These are phyloP conservation scores for Nyctereutes procyonoides DNA, from an alignment of 2,113 vertebrate genomes.

Conservation along the genomic window DNA sequence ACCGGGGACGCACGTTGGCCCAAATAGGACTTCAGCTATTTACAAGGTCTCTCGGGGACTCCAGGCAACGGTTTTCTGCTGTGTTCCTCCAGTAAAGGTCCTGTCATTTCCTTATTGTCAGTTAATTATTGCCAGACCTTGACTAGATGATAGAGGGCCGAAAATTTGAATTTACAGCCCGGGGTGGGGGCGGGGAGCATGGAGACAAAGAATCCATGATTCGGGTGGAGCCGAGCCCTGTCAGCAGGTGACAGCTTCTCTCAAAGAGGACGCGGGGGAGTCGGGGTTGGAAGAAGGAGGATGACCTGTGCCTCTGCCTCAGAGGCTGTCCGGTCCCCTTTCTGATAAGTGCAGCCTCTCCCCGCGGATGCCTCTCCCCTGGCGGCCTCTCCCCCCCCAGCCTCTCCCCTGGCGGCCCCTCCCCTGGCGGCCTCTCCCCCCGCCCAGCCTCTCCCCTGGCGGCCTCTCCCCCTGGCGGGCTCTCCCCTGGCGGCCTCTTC, in stretches of 20 bases:
- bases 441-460: too few species aligned
- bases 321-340: not conserved
- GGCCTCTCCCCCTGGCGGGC: too few species aligned
- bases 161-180: not conserved
- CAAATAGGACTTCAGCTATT: not conserved
- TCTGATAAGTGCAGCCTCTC: not conserved
- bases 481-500: too few species aligned
- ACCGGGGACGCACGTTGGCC: not conserved
- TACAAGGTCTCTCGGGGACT: not conserved
- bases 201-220: not conserved
- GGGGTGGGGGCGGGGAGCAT: too few species aligned
- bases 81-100: constrained; percentile 43
- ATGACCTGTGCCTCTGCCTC: not conserved
- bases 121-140: constrained; percentile 63
- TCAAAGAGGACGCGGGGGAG: not conserved
- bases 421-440: too few species aligned
- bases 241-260: not conserved
- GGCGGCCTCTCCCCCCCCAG: too few species aligned
- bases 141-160: not conserved
- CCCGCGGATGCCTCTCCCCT: too few species aligned
- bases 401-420: too few species aligned
- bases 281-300: not conserved
- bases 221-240: not conserved
- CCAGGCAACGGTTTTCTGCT: constrained; percentile 55
- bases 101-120: constrained; percentile 26